Percentiles rank a stretch among this genome's conserved stretches.
These are phyloP conservation scores for Hemistola chrysoprasaria DNA, from an alignment of 2,888 invertebrate species.

Conservation along the genomic window DNA sequence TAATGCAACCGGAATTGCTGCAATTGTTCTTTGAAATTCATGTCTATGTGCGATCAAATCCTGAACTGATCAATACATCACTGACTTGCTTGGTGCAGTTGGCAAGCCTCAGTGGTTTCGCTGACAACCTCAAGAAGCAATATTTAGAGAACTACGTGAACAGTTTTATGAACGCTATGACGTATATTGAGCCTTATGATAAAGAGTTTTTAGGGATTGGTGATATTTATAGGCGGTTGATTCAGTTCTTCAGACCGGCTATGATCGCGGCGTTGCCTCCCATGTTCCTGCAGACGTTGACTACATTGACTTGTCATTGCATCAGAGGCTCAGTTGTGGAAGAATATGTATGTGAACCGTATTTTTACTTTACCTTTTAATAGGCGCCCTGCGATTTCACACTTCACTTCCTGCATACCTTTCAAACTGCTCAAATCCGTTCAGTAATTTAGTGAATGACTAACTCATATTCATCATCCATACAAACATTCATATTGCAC, in stretches of 20 bases:
- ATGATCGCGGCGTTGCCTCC: conserved; percentile 67
- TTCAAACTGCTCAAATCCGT: too few species aligned
- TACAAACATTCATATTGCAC: too few species aligned
- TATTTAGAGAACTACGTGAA: conserved; percentile 74
- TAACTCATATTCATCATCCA: too few species aligned
- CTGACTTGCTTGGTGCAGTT: conserved; percentile 92
- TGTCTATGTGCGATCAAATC: conserved; percentile 89
- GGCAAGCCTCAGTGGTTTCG: conserved; percentile 69
- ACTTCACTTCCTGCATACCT: too few species aligned
- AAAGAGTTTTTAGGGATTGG: conserved; percentile 72
- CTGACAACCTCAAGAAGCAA: conserved; percentile 61
- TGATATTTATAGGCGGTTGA: conserved; percentile 70
- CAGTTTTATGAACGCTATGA: conserved; percentile 69
- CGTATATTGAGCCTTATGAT: conserved; percentile 66
- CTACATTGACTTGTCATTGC: conserved; percentile 67
- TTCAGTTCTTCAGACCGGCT: conserved; percentile 68
- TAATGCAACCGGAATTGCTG: conserved; percentile 87
- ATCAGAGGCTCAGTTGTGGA: conserved; percentile 71
- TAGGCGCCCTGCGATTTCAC: too few species aligned
- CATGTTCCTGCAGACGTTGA: conserved; percentile 68
- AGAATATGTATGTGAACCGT: conserved; percentile 61
- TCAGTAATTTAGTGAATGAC: too few species aligned
- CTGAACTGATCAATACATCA: conserved; percentile 89
- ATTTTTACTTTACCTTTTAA: too few species aligned
- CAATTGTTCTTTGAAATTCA: conserved; percentile 92